Percentiles rank a stretch among this genome's conserved stretches.
Evolutionary conservation across 2,113 vertebrate species (phyloP).

Genomic region (Corythornis madagascariensis): DNA sequence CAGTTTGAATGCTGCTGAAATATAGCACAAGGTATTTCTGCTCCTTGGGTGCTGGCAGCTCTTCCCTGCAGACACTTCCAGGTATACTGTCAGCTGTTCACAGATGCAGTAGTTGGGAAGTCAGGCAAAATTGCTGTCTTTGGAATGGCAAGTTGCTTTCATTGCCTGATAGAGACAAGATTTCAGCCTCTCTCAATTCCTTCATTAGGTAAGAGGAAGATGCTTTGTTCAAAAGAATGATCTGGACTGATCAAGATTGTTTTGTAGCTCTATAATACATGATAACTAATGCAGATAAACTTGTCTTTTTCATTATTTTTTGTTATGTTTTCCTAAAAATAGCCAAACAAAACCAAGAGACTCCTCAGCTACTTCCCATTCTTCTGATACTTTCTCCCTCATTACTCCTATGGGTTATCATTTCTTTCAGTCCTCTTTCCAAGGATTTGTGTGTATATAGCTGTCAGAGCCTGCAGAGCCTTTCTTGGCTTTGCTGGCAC

Average conservation of each 20-base stretch:
- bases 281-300: not conserved
- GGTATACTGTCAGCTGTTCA: not conserved
- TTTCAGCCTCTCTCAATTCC: not conserved
- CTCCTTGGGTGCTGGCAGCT: not conserved
- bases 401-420: not conserved
- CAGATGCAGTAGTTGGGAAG: not conserved
- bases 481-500: not conserved
- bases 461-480: not conserved
- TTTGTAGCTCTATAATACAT: not conserved
- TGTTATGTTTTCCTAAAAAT: not conserved
- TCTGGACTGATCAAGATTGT: not conserved
- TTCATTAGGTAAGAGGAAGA: not conserved
- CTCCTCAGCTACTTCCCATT: accelerated
- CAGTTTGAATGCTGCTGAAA: not conserved
- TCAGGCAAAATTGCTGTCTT: not conserved
- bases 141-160: not conserved
- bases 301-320: not conserved
- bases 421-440: not conserved
- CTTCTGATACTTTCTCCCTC: not conserved
- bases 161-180: not conserved
- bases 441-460: not conserved
- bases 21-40: not conserved
- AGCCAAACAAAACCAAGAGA: not conserved
- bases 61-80: accelerated
- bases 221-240: not conserved